Base-by-base conservation (phyloP, 2,888 invertebrate species). In the Tenthredo notha region DNA sequence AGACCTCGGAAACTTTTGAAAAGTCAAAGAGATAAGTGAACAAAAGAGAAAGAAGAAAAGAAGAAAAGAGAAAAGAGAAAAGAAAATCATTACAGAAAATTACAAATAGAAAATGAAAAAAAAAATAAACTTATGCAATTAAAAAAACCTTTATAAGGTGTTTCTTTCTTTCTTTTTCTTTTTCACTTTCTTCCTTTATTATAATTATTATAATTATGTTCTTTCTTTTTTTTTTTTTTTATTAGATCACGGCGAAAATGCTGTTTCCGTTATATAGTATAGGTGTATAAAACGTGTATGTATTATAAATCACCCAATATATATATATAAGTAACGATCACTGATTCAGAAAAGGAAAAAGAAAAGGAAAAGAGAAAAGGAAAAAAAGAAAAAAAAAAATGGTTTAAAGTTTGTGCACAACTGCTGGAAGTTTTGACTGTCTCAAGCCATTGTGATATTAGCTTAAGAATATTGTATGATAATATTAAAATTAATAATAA, bases 361-460 rank as follows among this genome's bases (percentile, higher is more conserved):
- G 12, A 25, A 67, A 33, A 33, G 15, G 2, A 6, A 25, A 61
- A 21, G 12, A 33, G 18, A 15, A 67, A 65, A 67, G 18, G 33
- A 33, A 18, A 25, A 61, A 21, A 10, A 67, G 18, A 33, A 67
- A 18, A 29, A 29, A 18, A 33, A 29, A 67, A 25, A 33, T 18
- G 5, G 12, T 18, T 6, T 67, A 18, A 67, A 67, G 67, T 88
- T n/a, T 33, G 87, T 87, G 85, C 89, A 91, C 90, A 91, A 91
- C 89, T 90, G 90, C 90, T 90, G 88, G 88, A 91, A 92, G 90
- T 91, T 90, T 91, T 89, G 91, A 92, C 91, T 92, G 91, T 92
- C 90, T 92, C 90, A 90, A 91, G 92, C 90, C 89, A 92, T 92
- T 92, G 92, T 92, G 92, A 92, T 92, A 92, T 90, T 92, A 92